A percentile compares a stretch with the other conserved stretches of the same genome.
phyloP scores from a whole-genome alignment of 1,140 invertebrate genomes.

The Laupala kohalensis region DNA sequence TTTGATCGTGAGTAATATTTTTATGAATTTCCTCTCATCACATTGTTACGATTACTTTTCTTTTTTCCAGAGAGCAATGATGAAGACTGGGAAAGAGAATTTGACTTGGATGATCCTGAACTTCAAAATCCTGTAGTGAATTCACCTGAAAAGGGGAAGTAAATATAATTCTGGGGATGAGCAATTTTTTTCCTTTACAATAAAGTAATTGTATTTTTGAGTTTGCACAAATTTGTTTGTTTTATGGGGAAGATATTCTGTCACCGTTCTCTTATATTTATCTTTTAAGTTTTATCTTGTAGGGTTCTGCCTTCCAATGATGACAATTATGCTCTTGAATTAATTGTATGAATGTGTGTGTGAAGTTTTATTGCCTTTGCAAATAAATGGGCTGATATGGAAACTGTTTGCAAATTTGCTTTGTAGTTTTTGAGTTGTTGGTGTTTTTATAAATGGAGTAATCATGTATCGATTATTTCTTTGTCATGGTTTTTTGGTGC shows the following conservation, averaged over 20 bases:
- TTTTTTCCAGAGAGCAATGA: conserved; percentile 13
- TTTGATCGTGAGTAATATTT: too few relatives aligned
- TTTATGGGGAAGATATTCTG: not conserved
- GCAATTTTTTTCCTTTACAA: not conserved
- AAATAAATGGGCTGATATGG: not conserved
- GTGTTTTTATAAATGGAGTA: not conserved
- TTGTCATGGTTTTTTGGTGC: not conserved
- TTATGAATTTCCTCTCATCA: too few relatives aligned
- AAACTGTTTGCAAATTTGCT: not conserved
- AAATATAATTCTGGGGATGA: not conserved
- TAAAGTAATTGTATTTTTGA: not conserved
- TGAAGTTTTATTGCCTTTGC: not conserved
- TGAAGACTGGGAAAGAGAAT: conserved; percentile 16
- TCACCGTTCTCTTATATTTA: not conserved
- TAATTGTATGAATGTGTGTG: not conserved
- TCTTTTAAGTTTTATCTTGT: not conserved
- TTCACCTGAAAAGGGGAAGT: not conserved
- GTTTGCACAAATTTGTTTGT: not conserved
- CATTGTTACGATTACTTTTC: too few relatives aligned
- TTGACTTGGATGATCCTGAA: conserved; percentile 13
- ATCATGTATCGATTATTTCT: not conserved
- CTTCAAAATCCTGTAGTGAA: not conserved
- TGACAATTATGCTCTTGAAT: not conserved
- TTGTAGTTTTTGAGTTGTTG: not conserved
- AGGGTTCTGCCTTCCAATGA: not conserved